These are phyloP conservation scores for Microplitis manilae DNA, from an alignment of 2,888 invertebrate species.

Conservation along the genomic window DNA sequence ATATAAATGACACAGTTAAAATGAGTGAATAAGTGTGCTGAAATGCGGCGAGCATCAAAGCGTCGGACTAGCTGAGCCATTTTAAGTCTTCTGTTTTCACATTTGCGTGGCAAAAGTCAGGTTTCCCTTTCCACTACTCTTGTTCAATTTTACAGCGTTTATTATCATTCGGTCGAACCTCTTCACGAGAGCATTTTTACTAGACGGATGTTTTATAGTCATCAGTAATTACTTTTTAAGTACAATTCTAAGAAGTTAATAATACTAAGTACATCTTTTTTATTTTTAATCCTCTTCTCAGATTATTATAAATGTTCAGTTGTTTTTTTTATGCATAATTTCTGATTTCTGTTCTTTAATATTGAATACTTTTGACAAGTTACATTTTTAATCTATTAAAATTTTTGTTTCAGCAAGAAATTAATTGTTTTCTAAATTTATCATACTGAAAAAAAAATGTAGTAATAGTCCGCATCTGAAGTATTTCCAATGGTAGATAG, in stretches of 20 bases:
- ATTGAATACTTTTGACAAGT: background rate
- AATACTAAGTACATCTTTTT: background rate
- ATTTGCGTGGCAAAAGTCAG: constrained; percentile 70
- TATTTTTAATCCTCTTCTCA: too few species aligned
- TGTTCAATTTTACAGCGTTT: background rate
- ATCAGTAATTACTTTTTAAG: constrained; percentile 4
- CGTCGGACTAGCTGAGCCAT: constrained; percentile 70
- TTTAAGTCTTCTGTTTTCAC: constrained; percentile 70
- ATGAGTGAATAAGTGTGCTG: constrained; percentile 6
- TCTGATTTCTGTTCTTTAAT: background rate
- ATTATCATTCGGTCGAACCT: constrained; percentile 11
- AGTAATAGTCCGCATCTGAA: too few species aligned
- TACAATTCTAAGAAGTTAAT: background rate
- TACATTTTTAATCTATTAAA: background rate
- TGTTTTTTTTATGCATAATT: background rate
- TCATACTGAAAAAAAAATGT: too few species aligned
- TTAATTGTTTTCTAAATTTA: background rate
- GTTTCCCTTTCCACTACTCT: constrained; percentile 42
- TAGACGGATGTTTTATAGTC: background rate
- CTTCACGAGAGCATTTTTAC: background rate
- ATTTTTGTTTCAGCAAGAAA: background rate
- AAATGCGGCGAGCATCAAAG: constrained; percentile 65
- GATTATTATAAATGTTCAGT: background rate
- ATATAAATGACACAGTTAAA: background rate
- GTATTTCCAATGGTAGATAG: too few species aligned